These are phyloP conservation scores for Graptemys geographica DNA, from an alignment of 2,797 vertebrate species.

Conservation along the genomic window DNA sequence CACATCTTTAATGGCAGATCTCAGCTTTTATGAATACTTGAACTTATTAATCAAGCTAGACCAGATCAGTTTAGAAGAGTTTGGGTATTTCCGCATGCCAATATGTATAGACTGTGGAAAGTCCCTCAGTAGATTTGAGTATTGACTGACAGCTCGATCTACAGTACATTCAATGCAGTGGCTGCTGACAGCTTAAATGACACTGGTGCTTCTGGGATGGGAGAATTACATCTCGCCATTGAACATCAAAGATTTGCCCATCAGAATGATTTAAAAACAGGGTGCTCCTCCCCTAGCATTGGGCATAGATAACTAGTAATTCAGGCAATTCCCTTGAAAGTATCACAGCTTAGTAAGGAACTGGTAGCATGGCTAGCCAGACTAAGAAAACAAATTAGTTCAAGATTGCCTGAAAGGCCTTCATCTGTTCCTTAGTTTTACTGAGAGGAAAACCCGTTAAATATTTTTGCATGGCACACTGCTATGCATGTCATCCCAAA, in stretches of 20 bases:
- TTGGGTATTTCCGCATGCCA: not conserved
- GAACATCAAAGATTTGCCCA: conserved; percentile 36
- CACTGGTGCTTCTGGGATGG: conserved; percentile 53
- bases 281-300: not conserved
- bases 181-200: conserved; percentile 35
- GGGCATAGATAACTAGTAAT: fast-evolving
- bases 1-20: conserved; percentile 81
- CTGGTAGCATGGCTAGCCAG: fast-evolving
- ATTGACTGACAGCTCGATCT: conserved; percentile 15
- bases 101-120: not conserved
- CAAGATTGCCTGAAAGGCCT: not conserved
- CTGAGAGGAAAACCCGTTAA: not conserved
- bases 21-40: conserved; percentile 78
- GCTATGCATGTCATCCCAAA: not conserved
- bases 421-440: not conserved
- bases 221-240: conserved; percentile 32
- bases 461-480: not conserved
- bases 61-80: conserved; percentile 44
- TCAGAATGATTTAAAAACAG: not conserved
- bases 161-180: conserved; percentile 37
- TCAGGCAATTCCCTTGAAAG: not conserved
- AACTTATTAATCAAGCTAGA: conserved; percentile 63
- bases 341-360: fast-evolving
- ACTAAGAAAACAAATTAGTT: not conserved
- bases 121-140: not conserved